Percentiles rank a stretch among this genome's conserved stretches.
Evolutionary conservation across 2,797 vertebrate species (phyloP).

Genomic region (Hippoglossus hippoglossus): DNA sequence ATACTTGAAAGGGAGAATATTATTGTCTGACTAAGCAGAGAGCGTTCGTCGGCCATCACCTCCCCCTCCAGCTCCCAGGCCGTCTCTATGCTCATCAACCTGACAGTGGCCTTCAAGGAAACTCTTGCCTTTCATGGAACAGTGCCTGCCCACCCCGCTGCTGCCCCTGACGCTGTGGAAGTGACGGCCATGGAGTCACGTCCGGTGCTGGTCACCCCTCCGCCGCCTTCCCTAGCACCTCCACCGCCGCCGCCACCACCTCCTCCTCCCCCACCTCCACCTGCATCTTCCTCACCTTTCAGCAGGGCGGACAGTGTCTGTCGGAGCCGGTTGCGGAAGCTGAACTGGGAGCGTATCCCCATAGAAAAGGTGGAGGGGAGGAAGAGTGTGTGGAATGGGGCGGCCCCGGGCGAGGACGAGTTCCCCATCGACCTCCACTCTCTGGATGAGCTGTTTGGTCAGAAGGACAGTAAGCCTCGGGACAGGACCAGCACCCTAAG

Average conservation of each 20-base stretch:
- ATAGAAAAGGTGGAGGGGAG: conserved; percentile 86
- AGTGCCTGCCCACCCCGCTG: conserved; percentile 40
- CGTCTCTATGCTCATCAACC: conserved; percentile 77
- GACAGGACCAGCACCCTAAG: conserved; percentile 70
- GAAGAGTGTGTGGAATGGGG: conserved; percentile 84
- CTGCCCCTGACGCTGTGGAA: conserved; percentile 60
- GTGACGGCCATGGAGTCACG: conserved; percentile 81
- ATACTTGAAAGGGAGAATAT: conserved; percentile 14
- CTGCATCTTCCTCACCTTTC: conserved; percentile 51
- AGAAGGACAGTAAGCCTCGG: conserved; percentile 76
- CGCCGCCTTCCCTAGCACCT: conserved; percentile 60
- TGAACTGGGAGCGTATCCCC: conserved; percentile 88
- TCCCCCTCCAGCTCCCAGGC: conserved; percentile 15
- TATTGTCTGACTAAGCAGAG: conserved; percentile 24
- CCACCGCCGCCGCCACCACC: conserved; percentile 60
- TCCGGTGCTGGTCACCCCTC: conserved; percentile 56
- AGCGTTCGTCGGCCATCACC: conserved; percentile 5
- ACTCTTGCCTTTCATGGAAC: conserved; percentile 81
- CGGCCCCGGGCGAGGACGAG: conserved; percentile 76
- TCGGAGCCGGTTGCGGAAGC: conserved; percentile 81
- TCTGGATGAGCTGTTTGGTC: conserved; percentile 85
- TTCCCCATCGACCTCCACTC: conserved; percentile 84
- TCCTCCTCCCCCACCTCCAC: conserved; percentile 37
- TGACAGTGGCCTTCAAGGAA: conserved; percentile 75
- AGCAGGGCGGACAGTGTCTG: conserved; percentile 63